Evolutionary conservation across 2,888 invertebrate species (phyloP).

Genomic region (Macropis europaea): DNA sequence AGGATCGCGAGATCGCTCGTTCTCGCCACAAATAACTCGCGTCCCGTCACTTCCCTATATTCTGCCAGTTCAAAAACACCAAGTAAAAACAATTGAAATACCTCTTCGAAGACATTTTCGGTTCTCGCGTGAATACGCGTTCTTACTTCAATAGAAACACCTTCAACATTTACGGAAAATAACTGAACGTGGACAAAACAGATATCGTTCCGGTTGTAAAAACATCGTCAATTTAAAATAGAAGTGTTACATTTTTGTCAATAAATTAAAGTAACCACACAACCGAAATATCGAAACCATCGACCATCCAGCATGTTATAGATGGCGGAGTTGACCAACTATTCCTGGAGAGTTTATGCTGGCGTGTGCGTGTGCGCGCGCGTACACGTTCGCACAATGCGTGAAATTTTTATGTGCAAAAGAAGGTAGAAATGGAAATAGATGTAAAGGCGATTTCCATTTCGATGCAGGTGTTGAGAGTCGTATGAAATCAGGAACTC

Average conservation of each 20-base stretch:
- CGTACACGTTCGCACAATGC: background rate
- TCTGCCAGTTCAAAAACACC: constrained; percentile 44
- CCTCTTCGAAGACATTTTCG: constrained; percentile 80
- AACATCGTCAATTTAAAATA: constrained; percentile 69
- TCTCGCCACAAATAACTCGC: constrained; percentile 40
- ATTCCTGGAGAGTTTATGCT: constrained; percentile 30
- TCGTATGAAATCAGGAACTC: too few species aligned
- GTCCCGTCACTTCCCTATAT: constrained; percentile 13
- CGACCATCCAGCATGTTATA: constrained; percentile 73
- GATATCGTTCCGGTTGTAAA: constrained; percentile 63
- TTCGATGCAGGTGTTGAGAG: background rate
- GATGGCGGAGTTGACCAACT: constrained; percentile 61
- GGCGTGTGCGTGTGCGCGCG: background rate
- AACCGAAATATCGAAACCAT: constrained; percentile 73
- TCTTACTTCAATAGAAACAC: constrained; percentile 67
- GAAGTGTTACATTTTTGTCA: constrained; percentile 73
- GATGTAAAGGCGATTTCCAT: constrained; percentile 5
- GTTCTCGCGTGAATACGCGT: constrained; percentile 67
- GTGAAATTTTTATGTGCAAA: background rate
- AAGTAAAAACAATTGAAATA: constrained; percentile 71
- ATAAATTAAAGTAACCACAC: constrained; percentile 74
- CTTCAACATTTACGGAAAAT: constrained; percentile 66
- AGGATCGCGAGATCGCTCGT: constrained; percentile 1
- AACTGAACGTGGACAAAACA: constrained; percentile 63
- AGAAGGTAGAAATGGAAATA: background rate